Conservation (phyloP, 2,797 vertebrate species). For the Sciaenops ocellatus region DNA sequence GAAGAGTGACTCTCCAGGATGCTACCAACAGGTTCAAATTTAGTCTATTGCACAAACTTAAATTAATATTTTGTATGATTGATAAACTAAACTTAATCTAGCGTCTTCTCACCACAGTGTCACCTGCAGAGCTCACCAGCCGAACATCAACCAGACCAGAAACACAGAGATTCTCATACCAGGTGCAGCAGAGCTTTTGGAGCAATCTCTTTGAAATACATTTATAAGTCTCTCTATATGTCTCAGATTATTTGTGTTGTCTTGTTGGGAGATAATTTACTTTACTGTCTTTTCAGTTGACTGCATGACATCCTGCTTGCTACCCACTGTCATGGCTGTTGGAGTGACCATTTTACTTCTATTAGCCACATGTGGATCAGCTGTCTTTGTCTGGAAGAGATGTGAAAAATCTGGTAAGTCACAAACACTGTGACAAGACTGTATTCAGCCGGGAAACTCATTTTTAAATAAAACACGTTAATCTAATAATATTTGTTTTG, state of each 20-base stretch:
- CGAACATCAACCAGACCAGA: neutral
- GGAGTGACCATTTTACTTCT: fast-evolving
- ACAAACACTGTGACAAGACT: neutral
- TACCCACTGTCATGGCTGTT: fast-evolving
- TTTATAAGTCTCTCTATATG: too few relatives aligned
- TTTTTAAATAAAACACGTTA: neutral
- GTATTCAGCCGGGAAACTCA: neutral
- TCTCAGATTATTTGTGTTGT: too few relatives aligned
- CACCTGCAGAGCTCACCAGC: conserved; percentile 47
- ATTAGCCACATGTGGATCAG: fast-evolving
- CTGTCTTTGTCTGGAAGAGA: neutral
- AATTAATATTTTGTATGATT: neutral
- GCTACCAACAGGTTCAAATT: neutral
- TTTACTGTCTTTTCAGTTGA: conserved; percentile 16
- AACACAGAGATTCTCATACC: neutral
- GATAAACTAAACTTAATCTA: neutral
- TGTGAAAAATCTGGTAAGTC: conserved; percentile 21
- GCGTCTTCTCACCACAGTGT: conserved; percentile 19
- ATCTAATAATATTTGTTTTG: too few relatives aligned
- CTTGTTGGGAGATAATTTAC: neutral
- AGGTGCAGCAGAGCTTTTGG: conserved; percentile 21
- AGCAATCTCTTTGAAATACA: neutral
- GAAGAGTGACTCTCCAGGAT: neutral
- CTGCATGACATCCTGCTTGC: fast-evolving
- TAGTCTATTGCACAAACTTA: neutral